These are phyloP conservation scores for Yponomeuta plumbellus DNA, from an alignment of 2,888 invertebrate genomes.

Conservation along the genomic window DNA sequence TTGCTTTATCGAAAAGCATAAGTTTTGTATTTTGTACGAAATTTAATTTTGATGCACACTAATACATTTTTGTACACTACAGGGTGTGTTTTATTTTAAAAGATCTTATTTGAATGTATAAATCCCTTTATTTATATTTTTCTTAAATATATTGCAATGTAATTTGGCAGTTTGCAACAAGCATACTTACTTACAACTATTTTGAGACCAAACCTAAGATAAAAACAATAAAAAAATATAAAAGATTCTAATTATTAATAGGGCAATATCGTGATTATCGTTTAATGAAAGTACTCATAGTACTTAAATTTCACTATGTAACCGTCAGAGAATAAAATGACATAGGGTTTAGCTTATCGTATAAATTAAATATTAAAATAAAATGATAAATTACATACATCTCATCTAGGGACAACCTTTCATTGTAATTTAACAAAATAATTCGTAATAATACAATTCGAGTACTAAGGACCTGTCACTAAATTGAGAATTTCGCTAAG, in stretches of 20 bases:
- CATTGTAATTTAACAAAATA: not conserved
- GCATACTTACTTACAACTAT: not conserved
- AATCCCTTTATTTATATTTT: constrained; percentile 2
- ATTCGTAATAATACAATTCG: not conserved
- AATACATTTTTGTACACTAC: constrained; percentile 44
- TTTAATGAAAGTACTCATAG: not conserved
- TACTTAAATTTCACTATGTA: not conserved
- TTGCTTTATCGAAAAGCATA: not conserved
- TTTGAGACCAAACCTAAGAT: not conserved
- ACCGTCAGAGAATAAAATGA: not conserved
- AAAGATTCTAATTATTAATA: not conserved
- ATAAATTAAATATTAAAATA: not conserved
- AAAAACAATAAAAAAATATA: no score
- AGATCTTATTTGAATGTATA: not conserved
- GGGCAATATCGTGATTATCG: not conserved
- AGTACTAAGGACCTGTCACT: no score
- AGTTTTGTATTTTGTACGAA: constrained; percentile 2
- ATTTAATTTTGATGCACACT: constrained; percentile 54
- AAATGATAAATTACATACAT: not conserved
- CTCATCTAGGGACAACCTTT: not conserved
- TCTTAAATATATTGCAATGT: not conserved
- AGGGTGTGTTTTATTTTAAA: constrained; percentile 4
- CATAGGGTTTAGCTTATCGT: not conserved
- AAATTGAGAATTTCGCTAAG: not conserved
- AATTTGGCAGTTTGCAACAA: not conserved